Conservation (phyloP, 2,113 vertebrate genomes). For the Neolamprologus devosi region DNA sequence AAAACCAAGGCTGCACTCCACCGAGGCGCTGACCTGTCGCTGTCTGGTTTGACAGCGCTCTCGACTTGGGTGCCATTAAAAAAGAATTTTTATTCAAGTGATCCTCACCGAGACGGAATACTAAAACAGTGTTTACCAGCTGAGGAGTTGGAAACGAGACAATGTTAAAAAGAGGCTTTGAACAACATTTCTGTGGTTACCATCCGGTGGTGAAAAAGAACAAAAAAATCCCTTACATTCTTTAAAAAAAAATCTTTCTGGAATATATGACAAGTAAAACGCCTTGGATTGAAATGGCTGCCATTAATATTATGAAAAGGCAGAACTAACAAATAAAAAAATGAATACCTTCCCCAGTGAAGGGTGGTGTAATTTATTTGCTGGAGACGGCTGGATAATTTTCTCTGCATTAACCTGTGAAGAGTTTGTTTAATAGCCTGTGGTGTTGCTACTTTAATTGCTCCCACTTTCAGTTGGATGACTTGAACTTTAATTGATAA, state of each 20-base stretch:
- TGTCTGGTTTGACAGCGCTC: conserved; percentile 7
- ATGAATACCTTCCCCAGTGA: neutral
- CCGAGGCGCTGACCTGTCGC: conserved; percentile 1
- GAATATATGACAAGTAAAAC: neutral
- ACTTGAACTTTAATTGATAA: conserved; percentile 20
- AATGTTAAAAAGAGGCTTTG: neutral
- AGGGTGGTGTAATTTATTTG: neutral
- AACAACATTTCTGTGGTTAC: neutral
- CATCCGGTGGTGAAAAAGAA: neutral
- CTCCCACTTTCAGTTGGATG: neutral
- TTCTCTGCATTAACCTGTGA: conserved; percentile 2
- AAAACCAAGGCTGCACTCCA: conserved; percentile 17
- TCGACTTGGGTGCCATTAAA: neutral
- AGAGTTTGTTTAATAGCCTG: neutral
- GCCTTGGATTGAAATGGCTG: neutral
- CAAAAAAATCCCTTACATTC: neutral
- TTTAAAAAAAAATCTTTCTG: neutral
- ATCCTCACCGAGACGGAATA: neutral
- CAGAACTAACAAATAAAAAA: neutral
- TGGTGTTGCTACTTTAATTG: conserved; percentile 1
- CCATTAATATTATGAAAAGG: neutral
- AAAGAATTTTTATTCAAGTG: conserved; percentile 1
- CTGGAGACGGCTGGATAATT: neutral
- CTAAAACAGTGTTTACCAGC: neutral
- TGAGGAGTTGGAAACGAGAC: neutral